Base-by-base conservation (phyloP, 2,888 invertebrate species). In the Drosophila robusta region DNA sequence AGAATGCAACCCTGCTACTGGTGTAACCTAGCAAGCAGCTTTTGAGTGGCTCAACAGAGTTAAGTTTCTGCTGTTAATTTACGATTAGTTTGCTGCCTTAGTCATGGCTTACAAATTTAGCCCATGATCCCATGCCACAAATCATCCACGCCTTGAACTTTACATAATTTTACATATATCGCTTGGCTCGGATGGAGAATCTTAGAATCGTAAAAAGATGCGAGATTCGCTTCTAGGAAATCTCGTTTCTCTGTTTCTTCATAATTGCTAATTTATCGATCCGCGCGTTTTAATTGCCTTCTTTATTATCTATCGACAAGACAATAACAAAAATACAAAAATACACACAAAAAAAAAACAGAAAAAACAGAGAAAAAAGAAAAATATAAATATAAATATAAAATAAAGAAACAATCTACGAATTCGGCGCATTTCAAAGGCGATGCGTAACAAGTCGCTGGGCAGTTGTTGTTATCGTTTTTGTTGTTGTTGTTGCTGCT, bases 201-300 rank as follows among this genome's bases (percentile, higher is more conserved):
- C 1, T 12, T 34, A 0, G 29, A 24, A 32, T 32, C 14, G 9
- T 29, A 3, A 29, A 29, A 9, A 12, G 34, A 12, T 12, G 12
- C 34, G 4, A 34, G 34, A 34, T 34, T 34, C 34, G 12, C 12
- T 34, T 34, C 34, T 34, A 12, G 12, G 34, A 34, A 34, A 34
- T 60, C 60, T 63, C 62, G 67, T 41, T 52, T n/a, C 12, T 16
- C 6, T 18, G 16, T n/a, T 39, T 32, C 29, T 41, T 12, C 32
- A 44, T 54, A 54, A 54, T 54, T 44, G 44, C 14, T 54, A 85
- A 83, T 84, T 84, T 84, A 84, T 84, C 80, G 80, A 70, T 49
- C 42, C 56, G 65, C 44, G 61, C 52, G 16, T 69, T 80, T 79
- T 78, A 75, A 75, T 75, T 75, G 75, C 63, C 68, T 72, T 60